Evolutionary conservation across 92 coral and sea anemone genomes (phyloP), one percentile per base, ranked within the genome.

Genomic region (Meandrina meandrites): DNA sequence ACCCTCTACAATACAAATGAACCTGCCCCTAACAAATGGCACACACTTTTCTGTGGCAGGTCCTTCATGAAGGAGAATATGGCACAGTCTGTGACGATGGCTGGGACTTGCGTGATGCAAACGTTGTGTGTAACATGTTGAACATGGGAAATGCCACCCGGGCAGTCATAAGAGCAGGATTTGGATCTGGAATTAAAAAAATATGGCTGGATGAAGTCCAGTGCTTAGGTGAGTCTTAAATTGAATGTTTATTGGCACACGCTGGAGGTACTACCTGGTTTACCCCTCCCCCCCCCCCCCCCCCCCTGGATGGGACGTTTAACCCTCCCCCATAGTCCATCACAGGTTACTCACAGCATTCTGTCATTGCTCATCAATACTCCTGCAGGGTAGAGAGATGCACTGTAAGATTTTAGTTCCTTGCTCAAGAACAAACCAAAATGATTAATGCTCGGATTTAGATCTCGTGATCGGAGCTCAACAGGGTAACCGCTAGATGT

Each of bases 51-150:
- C 32, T 24, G 31, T 53, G 35, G 4, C 37, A 94, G 95, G 76
- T 94, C 51, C 51, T 82, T 22, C 85, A 87, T 47, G 76, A 88
- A 21, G 94, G 94, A 31, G 75, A 69, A 57, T 94, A 89, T 79
- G 98, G 98, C 32, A 91, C 98, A 12, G 81, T 94, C 17, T 94
- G 98, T 75, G 98, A 94, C 80, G 98, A 94, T 64, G 84, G 79
- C 18, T 94, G 95, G 95, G 91, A 81, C 34, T 64, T 76, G 1
- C 56, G 22, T 32, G 93, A 94, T 79, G 98, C 98, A 11, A 56
- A 51, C 42, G 98, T 94, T 31, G 94, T 86, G 0, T 94, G 98
- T 60, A 92, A 94, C 32, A 94, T 91, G 94, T 79, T 94, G 62
- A 89, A 91, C 58, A 75, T 89, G 76, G 98, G 98, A 27, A 92